Percentiles rank a stretch among this genome's conserved stretches.
These are phyloP conservation scores for Patiria pectinifera DNA, from an alignment of 53 echinoderm and acorn worm species.

Conservation along the genomic window DNA sequence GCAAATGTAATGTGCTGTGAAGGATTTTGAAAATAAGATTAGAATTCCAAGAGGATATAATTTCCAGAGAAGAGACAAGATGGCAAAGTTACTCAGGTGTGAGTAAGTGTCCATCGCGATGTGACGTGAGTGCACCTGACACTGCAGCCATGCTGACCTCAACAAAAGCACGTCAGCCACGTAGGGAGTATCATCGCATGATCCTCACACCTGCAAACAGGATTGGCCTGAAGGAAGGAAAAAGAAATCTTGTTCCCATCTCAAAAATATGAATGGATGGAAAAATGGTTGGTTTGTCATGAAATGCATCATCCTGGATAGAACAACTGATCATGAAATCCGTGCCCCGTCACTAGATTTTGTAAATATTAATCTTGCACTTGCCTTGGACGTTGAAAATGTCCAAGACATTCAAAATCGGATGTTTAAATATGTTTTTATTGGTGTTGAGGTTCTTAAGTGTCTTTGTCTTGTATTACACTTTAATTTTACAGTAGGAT, in stretches of 20 bases:
- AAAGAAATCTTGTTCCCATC: neutral
- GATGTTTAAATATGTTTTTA: too few relatives aligned
- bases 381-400: too few relatives aligned
- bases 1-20: neutral
- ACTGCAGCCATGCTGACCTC: constrained; percentile 13
- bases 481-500: too few relatives aligned
- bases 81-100: neutral
- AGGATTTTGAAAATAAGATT: neutral
- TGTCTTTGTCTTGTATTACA: too few relatives aligned
- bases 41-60: neutral
- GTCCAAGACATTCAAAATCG: too few relatives aligned
- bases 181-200: neutral
- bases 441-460: too few relatives aligned
- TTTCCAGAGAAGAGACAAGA: neutral
- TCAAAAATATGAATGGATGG: neutral
- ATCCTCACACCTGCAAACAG: constrained; percentile 43
- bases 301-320: too few relatives aligned
- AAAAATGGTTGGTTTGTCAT: too few relatives aligned
- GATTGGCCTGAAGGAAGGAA: neutral
- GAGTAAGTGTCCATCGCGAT: constrained; percentile 8
- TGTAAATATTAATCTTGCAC: too few relatives aligned
- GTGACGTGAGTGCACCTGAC: constrained; percentile 17
- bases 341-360: too few relatives aligned
- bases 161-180: neutral
- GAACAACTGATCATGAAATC: too few relatives aligned